Evolutionary conservation across 2,888 invertebrate genomes (phyloP).

Genomic region (Tuberolachnus salignus): DNA sequence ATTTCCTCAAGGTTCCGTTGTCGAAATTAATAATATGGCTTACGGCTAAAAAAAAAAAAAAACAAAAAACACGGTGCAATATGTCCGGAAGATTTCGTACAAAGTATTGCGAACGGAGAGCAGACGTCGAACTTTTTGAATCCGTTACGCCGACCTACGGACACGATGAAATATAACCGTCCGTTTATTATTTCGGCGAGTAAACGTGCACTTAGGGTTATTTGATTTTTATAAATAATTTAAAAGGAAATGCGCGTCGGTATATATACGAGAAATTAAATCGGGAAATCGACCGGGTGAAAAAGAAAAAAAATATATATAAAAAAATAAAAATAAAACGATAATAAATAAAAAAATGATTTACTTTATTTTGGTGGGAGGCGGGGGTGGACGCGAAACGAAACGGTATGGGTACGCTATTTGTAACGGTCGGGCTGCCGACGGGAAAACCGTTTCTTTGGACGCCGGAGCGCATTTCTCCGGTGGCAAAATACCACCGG

Average conservation of each 20-base stretch:
- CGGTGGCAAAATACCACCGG: constrained; percentile 5
- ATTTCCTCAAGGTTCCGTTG: neutral
- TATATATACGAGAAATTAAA: neutral
- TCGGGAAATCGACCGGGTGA: neutral
- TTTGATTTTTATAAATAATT: constrained; percentile 49
- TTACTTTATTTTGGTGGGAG: neutral
- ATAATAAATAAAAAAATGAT: neutral
- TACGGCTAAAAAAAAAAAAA: neutral
- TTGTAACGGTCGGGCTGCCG: neutral
- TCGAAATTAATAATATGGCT: constrained; percentile 17
- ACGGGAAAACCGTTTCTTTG: neutral
- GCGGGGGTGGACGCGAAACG: neutral
- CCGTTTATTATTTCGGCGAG: neutral
- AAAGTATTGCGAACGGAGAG: constrained; percentile 1
- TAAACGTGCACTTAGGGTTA: constrained; percentile 27
- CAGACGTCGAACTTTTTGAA: constrained; percentile 7
- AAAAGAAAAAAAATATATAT: neutral
- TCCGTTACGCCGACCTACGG: constrained; percentile 4
- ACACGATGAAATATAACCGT: constrained; percentile 36
- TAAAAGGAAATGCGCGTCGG: neutral
- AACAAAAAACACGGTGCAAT: neutral
- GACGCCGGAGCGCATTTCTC: neutral
- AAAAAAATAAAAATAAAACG: neutral
- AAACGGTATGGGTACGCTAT: neutral
- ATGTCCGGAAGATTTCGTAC: constrained; percentile 10